Evolutionary conservation across 2,888 invertebrate genomes (phyloP).

Genomic region (Psylliodes chrysocephalus): DNA sequence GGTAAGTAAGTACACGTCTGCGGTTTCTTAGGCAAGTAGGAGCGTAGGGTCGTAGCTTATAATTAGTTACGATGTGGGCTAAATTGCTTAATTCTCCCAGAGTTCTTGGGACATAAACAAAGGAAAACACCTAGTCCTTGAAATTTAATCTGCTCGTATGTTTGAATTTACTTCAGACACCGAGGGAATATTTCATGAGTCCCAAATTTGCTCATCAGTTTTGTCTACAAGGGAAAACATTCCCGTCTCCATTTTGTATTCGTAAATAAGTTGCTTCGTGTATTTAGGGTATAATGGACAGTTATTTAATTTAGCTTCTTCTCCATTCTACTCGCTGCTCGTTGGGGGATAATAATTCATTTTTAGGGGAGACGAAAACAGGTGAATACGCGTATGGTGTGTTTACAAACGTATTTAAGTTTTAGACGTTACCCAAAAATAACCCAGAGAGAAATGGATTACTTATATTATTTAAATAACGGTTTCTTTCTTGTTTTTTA

Average conservation of each 20-base stretch:
- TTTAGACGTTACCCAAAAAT: no score
- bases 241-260: constrained; percentile 18
- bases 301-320: constrained; percentile 27
- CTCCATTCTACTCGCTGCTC: background rate
- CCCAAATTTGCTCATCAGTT: constrained; percentile 36
- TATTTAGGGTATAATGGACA: constrained; percentile 25
- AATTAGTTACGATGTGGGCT: constrained; percentile 50
- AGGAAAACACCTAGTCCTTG: constrained; percentile 47
- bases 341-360: constrained; percentile 21
- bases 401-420: background rate
- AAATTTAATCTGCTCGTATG: constrained; percentile 47
- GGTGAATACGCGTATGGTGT: background rate
- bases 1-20: constrained; percentile 35
- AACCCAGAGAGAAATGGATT: no score
- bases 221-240: constrained; percentile 20
- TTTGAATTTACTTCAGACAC: constrained; percentile 32
- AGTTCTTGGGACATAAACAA: constrained; percentile 46
- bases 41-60: constrained; percentile 47
- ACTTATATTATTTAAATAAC: no score
- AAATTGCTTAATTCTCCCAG: constrained; percentile 51
- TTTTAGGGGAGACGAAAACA: constrained; percentile 1
- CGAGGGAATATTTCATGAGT: constrained; percentile 33
- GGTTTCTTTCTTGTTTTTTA: no score
- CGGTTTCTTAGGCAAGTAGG: constrained; percentile 37
- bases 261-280: constrained; percentile 27